A percentile compares a stretch with the other conserved stretches of the same genome.
Conservation (phyloP, 2,888 invertebrate genomes). For the Heliconius cydno region DNA sequence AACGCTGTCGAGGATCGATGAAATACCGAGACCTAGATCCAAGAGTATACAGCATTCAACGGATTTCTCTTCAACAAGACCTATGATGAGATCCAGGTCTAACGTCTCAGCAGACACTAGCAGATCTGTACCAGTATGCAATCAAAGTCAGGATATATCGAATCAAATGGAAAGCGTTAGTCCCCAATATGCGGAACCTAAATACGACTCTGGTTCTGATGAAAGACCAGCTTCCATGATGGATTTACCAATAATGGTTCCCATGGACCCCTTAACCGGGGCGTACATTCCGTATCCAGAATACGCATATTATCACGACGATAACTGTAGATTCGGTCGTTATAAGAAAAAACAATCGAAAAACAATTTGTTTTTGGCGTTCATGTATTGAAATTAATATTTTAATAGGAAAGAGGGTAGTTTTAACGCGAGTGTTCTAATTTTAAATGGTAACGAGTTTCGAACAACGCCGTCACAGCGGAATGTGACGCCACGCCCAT, state of each 20-base stretch:
- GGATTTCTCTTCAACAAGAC: conserved; percentile 72
- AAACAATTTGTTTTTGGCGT: conserved; percentile 79
- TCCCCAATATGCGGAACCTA: conserved; percentile 76
- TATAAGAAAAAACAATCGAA: conserved; percentile 62
- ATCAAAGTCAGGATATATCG: conserved; percentile 69
- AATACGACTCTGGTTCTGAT: conserved; percentile 64
- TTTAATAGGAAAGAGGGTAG: background rate
- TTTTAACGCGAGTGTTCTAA: conserved; percentile 59
- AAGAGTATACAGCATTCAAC: conserved; percentile 69
- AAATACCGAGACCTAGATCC: conserved; percentile 66
- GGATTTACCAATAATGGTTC: conserved; percentile 72
- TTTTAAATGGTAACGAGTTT: conserved; percentile 75
- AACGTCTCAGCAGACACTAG: conserved; percentile 78
- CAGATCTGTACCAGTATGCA: conserved; percentile 76
- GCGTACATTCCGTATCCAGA: conserved; percentile 75
- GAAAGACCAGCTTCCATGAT: conserved; percentile 70
- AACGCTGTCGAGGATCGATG: conserved; percentile 78
- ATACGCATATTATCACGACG: conserved; percentile 71
- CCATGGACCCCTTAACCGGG: conserved; percentile 68
- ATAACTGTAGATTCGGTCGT: conserved; percentile 61
- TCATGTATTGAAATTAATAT: conserved; percentile 68
- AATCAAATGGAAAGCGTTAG: conserved; percentile 65
- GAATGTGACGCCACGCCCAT: conserved; percentile 70
- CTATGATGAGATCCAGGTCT: conserved; percentile 69
- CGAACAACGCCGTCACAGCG: conserved; percentile 77